A percentile compares a stretch with the other conserved stretches of the same genome.
These are phyloP conservation scores for Empis livida DNA, from an alignment of 2,888 invertebrate species.

Conservation along the genomic window DNA sequence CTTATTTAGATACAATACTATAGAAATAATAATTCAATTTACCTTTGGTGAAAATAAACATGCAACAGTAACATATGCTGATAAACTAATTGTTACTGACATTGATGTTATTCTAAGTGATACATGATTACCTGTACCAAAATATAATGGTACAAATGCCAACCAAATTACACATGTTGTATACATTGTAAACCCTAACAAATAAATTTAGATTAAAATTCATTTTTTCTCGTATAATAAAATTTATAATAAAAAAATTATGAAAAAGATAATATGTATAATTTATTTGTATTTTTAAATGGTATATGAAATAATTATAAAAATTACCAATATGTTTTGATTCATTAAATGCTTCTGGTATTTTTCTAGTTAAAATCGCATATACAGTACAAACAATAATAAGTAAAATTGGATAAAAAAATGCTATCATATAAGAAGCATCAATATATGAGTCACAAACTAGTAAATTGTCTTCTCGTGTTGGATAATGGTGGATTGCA, in stretches of 20 bases:
- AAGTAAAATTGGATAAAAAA: slow-evolving; percentile 82
- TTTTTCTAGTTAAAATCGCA: slow-evolving; percentile 88
- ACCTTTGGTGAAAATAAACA: slow-evolving; percentile 93
- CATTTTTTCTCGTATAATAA: not conserved
- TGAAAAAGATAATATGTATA: too few species aligned
- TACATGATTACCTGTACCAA: slow-evolving; percentile 88
- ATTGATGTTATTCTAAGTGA: slow-evolving; percentile 86
- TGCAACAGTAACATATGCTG: slow-evolving; percentile 84
- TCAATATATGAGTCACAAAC: slow-evolving; percentile 88
- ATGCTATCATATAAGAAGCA: slow-evolving; percentile 87
- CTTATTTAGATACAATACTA: not conserved
- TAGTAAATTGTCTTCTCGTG: slow-evolving; percentile 80
- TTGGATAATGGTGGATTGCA: slow-evolving; percentile 83
- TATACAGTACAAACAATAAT: slow-evolving; percentile 91
- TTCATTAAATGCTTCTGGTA: slow-evolving; percentile 98
- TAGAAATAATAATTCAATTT: slow-evolving; percentile 22
- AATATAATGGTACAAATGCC: slow-evolving; percentile 94
- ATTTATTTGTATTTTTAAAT: too few species aligned
- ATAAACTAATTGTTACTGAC: slow-evolving; percentile 89
- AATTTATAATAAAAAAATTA: too few species aligned
- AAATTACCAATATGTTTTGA: slow-evolving; percentile 86
- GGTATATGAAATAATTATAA: too few species aligned
- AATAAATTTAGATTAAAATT: not conserved
- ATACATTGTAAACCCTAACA: slow-evolving; percentile 98
- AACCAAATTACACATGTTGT: slow-evolving; percentile 97